These are phyloP conservation scores for Euplexia lucipara DNA, from an alignment of 2,888 invertebrate species.

Conservation along the genomic window DNA sequence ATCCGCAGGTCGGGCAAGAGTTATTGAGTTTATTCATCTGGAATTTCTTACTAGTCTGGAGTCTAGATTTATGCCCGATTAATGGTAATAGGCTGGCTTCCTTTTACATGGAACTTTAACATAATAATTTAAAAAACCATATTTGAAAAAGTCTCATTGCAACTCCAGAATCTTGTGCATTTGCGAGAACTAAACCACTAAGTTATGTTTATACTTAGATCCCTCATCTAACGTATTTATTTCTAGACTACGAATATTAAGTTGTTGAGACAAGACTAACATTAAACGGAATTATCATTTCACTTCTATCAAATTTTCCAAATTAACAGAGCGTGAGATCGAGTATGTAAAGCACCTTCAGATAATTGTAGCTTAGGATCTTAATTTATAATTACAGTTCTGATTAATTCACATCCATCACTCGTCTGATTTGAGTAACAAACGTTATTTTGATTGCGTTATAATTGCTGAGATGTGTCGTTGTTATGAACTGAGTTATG, in stretches of 20 bases:
- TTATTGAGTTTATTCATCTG: too few relatives aligned
- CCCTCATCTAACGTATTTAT: neutral
- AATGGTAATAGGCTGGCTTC: too few relatives aligned
- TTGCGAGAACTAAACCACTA: too few relatives aligned
- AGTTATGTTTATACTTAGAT: neutral
- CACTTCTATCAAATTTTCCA: slow-evolving; percentile 29
- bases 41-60: too few relatives aligned
- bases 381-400: slow-evolving; percentile 76
- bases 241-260: slow-evolving; percentile 17
- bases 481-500: slow-evolving; percentile 70
- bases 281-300: slow-evolving; percentile 7
- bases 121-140: too few relatives aligned
- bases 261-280: slow-evolving; percentile 4
- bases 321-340: slow-evolving; percentile 39
- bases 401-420: slow-evolving; percentile 82
- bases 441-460: slow-evolving; percentile 83
- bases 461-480: slow-evolving; percentile 82
- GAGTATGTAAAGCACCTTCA: slow-evolving; percentile 40
- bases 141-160: too few relatives aligned
- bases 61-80: too few relatives aligned
- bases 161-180: too few relatives aligned
- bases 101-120: too few relatives aligned
- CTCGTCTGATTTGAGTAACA: slow-evolving; percentile 60
- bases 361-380: slow-evolving; percentile 67
- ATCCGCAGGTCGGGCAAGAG: too few relatives aligned